A percentile compares a stretch with the other conserved stretches of the same genome.
These are phyloP conservation scores for Microtus richardsoni DNA, from an alignment of 2,113 vertebrate genomes.

Conservation along the genomic window DNA sequence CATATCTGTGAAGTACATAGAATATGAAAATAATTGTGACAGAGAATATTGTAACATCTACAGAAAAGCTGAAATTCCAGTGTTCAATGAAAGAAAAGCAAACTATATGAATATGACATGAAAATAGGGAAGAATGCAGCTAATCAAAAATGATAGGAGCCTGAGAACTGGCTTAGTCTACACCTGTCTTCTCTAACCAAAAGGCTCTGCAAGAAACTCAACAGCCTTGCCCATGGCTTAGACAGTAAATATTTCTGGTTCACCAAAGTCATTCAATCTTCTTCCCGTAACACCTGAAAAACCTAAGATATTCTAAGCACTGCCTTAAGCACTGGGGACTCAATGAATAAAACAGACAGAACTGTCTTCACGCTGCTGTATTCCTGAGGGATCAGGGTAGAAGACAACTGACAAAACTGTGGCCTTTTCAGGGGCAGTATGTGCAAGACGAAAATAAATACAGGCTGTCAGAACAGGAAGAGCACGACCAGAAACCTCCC, in stretches of 20 bases:
- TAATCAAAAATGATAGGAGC: neutral
- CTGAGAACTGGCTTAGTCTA: neutral
- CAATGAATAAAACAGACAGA: constrained; percentile 27
- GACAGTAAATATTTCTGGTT: neutral
- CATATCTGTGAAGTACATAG: neutral
- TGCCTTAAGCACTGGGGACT: neutral
- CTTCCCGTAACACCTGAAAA: neutral
- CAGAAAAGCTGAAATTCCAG: neutral
- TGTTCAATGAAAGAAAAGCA: constrained; percentile 1
- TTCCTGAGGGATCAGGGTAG: neutral
- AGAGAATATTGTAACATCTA: neutral
- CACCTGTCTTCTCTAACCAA: neutral
- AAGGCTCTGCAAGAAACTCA: constrained; percentile 34
- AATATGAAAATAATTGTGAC: constrained; percentile 4
- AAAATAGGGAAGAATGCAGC: constrained; percentile 3
- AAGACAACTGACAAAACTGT: neutral
- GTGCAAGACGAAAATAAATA: constrained; percentile 5
- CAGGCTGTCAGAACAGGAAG: neutral
- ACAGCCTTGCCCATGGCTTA: neutral
- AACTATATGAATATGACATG: neutral
- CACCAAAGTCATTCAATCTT: neutral
- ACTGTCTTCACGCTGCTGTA: neutral
- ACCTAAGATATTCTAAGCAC: neutral
- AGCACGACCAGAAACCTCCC: neutral
- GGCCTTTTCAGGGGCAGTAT: neutral